phyloP scores from a whole-genome alignment of 2,797 vertebrate species.

The Anisognathus igniventris region DNA sequence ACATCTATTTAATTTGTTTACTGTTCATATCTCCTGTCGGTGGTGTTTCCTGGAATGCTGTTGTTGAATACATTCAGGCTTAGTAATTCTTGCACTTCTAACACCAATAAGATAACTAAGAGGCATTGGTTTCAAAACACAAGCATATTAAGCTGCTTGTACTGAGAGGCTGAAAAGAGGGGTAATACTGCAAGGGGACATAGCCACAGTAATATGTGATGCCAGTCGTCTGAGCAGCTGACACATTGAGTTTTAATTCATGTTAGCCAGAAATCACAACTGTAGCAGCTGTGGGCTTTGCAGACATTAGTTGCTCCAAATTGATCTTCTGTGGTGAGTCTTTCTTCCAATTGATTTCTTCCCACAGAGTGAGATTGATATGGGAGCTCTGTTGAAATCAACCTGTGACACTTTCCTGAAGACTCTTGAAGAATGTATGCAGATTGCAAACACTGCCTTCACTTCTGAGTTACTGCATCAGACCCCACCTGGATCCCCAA shows the following conservation, averaged over 20 bases:
- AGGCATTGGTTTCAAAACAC: not conserved
- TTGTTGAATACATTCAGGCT: not conserved
- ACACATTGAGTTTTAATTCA: not conserved
- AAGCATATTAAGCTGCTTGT: not conserved
- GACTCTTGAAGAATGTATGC: slow-evolving; percentile 98
- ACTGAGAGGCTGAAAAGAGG: not conserved
- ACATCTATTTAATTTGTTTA: not conserved
- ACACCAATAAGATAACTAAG: not conserved
- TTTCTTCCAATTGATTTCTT: slow-evolving; percentile 29
- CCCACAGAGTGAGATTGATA: slow-evolving; percentile 75
- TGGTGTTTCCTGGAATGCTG: not conserved
- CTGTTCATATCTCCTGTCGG: not conserved
- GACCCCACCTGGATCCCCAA: slow-evolving; percentile 87
- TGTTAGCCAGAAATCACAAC: not conserved
- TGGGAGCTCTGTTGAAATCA: slow-evolving; percentile 89
- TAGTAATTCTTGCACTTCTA: not conserved
- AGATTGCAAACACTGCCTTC: slow-evolving; percentile 91
- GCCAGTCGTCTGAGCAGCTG: not conserved
- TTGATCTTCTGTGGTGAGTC: not conserved
- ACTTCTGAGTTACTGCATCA: slow-evolving; percentile 80
- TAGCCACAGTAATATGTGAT: not conserved
- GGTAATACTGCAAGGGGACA: not conserved
- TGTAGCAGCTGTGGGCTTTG: not conserved
- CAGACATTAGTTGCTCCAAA: not conserved
- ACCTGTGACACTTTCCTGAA: slow-evolving; percentile 96